Percentiles rank a stretch among this genome's conserved stretches.
These are phyloP conservation scores for Prietella phreatophila DNA, from an alignment of 2,113 vertebrate species.

Conservation along the genomic window DNA sequence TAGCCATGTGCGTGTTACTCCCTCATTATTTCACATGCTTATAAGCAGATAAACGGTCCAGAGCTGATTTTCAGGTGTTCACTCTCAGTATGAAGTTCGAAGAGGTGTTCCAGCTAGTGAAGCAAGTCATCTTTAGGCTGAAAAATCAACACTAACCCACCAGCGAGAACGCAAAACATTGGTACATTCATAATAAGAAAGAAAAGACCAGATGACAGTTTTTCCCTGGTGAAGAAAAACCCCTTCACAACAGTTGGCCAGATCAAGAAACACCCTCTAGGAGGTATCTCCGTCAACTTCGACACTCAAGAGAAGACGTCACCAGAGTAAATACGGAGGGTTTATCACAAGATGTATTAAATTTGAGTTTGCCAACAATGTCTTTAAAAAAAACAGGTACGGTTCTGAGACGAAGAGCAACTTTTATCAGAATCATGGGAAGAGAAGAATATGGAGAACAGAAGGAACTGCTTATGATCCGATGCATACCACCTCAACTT, in stretches of 20 bases:
- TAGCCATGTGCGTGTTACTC: not conserved
- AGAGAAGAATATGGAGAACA: no score
- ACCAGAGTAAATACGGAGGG: not conserved
- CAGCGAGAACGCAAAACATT: not conserved
- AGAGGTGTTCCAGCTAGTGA: not conserved
- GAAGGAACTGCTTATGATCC: not conserved
- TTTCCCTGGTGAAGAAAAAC: not conserved
- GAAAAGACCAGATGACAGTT: not conserved
- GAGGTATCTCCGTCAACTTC: not conserved
- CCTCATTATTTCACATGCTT: not conserved
- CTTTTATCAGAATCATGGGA: no score
- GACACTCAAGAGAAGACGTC: not conserved
- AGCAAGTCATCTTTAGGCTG: not conserved
- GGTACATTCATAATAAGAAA: not conserved
- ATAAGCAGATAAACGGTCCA: not conserved
- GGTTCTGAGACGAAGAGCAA: no score
- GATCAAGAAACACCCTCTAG: not conserved
- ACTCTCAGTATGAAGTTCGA: not conserved
- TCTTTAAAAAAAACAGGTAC: no score
- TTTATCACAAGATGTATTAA: not conserved
- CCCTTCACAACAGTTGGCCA: not conserved
- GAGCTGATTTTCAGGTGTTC: not conserved
- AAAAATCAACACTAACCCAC: not conserved
- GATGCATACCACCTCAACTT: no score
- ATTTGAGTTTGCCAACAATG: no score